Evolutionary conservation across 1,140 invertebrate species (phyloP), one percentile per base, ranked within the genome.

Genomic region (Lepidurus packardi): DNA sequence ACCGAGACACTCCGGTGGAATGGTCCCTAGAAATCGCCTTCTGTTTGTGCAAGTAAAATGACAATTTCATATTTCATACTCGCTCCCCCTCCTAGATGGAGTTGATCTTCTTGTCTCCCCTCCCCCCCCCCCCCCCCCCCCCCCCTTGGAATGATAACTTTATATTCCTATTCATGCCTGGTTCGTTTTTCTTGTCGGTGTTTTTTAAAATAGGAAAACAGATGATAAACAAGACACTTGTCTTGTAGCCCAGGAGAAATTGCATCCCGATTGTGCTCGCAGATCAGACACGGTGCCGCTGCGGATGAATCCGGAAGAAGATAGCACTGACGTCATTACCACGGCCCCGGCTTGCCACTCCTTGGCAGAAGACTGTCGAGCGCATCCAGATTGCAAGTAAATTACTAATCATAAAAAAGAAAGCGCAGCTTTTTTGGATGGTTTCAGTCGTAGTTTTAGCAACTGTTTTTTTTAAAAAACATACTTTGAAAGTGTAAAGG

Each of bases 1-100:
- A 95, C 85, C 89, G 92, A 82, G 90, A 90, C 80, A 90, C 91
- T 7, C 89, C 90, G 75, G 89, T 92, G 78, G 90, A 90, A 80
- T 92, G 92, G 88, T 93, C 92, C 81, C 89, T 94, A 78, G 93
- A 95, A 84, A 92, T 95, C 81, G 94, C 93, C 79, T 95, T 95
- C 86, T 96, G 94, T 85, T 88, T 95, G 73, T 96, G 94, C 93
- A 95, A 92, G 94, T 96, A 86, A 91, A 91, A 89, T 80, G 16
- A 34, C n/a, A 16, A 21, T 76, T 43, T 41, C 41, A 25, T 75
- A 75, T 75, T 75, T 75, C 9, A 7, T n/a, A 7, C 43, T 10
- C 45, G 16, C 16, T 11, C 10, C n/a, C 0, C 74, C 7, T 25
- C 74, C 34, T n/a, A 65, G 53, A 65, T n/a, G 16, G 10, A 47